phyloP scores from a whole-genome alignment of 2,888 invertebrate genomes.

The Periphyllus acericola region DNA sequence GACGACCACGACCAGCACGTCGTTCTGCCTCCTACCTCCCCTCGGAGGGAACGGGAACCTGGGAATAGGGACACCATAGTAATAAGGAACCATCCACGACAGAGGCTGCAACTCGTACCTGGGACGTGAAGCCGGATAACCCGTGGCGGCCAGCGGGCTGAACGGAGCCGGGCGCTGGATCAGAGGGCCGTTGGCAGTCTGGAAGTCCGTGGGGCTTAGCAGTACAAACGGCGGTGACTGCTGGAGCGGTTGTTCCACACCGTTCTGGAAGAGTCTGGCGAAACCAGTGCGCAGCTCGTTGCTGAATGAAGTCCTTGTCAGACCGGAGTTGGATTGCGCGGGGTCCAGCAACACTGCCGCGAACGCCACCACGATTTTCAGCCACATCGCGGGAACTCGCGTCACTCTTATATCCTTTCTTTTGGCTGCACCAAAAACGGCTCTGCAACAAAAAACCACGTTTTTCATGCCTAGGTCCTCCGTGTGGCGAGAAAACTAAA shows the following conservation, averaged over 20 bases:
- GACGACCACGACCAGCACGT: conserved; percentile 49
- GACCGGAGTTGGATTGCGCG: conserved; percentile 18
- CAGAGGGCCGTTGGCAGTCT: neutral
- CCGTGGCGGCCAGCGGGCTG: neutral
- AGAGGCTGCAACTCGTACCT: conserved; percentile 43
- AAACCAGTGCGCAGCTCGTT: conserved; percentile 51
- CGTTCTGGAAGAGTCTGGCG: conserved; percentile 37
- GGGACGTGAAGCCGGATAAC: conserved; percentile 7
- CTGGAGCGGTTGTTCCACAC: conserved; percentile 33
- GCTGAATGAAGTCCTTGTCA: conserved; percentile 19
- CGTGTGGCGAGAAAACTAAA: no score
- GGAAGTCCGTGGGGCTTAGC: conserved; percentile 17
- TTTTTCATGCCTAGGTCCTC: no score
- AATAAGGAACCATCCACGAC: conserved; percentile 52
- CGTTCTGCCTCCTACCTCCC: conserved; percentile 11
- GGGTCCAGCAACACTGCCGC: neutral
- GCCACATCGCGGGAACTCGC: conserved; percentile 3
- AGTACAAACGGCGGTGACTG: neutral
- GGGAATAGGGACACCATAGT: conserved; percentile 19
- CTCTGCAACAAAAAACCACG: neutral
- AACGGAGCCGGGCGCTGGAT: conserved; percentile 19
- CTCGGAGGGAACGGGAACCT: conserved; percentile 32
- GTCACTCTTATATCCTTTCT: neutral
- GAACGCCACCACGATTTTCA: neutral
- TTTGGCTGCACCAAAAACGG: neutral